phyloP scores from a whole-genome alignment of 2,888 invertebrate species.

The Acleris sparsana region DNA sequence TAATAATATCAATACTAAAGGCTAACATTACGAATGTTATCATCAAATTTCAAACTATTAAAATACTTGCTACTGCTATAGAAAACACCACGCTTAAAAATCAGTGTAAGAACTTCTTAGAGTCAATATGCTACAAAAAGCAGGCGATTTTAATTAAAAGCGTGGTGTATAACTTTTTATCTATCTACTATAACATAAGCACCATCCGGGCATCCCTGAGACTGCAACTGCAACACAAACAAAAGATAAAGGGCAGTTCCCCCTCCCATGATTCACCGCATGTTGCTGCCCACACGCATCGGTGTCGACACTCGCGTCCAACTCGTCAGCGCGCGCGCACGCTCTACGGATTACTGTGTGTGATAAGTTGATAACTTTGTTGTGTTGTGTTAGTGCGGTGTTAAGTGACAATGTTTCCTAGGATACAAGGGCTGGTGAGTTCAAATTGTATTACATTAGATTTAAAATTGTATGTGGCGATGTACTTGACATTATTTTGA shows the following conservation, averaged over 20 bases:
- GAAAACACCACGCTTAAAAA: too few species aligned
- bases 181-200: background rate
- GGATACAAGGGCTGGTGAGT: slow-evolving; percentile 79
- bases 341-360: slow-evolving; percentile 43
- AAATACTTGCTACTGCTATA: too few species aligned
- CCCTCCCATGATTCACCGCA: slow-evolving; percentile 22
- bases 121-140: too few species aligned
- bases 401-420: slow-evolving; percentile 69
- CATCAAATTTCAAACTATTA: too few species aligned
- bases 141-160: too few species aligned
- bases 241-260: slow-evolving; percentile 33
- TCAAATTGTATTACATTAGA: background rate
- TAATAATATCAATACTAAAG: too few species aligned
- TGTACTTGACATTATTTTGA: background rate
- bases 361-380: slow-evolving; percentile 54
- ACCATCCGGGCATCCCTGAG: background rate
- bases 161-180: too few species aligned
- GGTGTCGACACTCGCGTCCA: slow-evolving; percentile 53
- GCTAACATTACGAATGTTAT: too few species aligned
- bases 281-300: slow-evolving; percentile 23
- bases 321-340: slow-evolving; percentile 47
- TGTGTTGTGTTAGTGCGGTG: slow-evolving; percentile 47
- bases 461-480: background rate
- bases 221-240: slow-evolving; percentile 7
- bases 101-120: too few species aligned